These are phyloP conservation scores for Hemaris fuciformis DNA, from an alignment of 2,888 invertebrate genomes.

Conservation along the genomic window DNA sequence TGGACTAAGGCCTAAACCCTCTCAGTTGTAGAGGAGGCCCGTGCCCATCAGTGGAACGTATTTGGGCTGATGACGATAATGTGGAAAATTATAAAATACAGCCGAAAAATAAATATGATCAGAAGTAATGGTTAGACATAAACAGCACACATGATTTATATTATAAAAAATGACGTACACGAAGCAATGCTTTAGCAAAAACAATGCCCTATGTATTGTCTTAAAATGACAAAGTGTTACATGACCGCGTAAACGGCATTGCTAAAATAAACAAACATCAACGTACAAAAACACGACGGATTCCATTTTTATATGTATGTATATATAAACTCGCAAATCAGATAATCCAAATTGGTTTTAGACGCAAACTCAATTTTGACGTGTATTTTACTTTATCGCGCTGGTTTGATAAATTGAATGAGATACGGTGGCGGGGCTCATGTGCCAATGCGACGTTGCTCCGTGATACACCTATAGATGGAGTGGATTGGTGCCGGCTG, in stretches of 20 bases:
- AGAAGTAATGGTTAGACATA: neutral
- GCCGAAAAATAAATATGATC: too few relatives aligned
- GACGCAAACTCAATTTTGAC: constrained; percentile 77
- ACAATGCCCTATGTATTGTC: neutral
- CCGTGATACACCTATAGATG: neutral
- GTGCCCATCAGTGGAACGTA: too few relatives aligned
- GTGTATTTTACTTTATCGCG: constrained; percentile 74
- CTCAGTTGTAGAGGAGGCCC: too few relatives aligned
- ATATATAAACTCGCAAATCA: constrained; percentile 69
- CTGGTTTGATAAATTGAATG: constrained; percentile 71
- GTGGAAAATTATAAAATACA: too few relatives aligned
- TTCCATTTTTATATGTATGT: constrained; percentile 14
- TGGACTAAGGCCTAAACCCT: too few relatives aligned
- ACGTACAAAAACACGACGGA: constrained; percentile 4
- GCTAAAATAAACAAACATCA: constrained; percentile 8
- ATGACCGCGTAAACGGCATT: neutral
- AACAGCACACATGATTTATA: neutral
- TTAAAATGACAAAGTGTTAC: neutral
- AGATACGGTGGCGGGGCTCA: constrained; percentile 55
- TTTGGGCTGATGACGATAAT: too few relatives aligned
- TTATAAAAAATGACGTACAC: neutral
- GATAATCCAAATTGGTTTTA: constrained; percentile 80
- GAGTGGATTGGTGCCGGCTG: neutral
- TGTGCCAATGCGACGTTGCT: neutral
- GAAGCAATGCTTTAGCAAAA: neutral